Percentiles rank a stretch among this genome's conserved stretches.
Conservation (phyloP, 1,140 invertebrate species). For the Panulirus ornatus region DNA sequence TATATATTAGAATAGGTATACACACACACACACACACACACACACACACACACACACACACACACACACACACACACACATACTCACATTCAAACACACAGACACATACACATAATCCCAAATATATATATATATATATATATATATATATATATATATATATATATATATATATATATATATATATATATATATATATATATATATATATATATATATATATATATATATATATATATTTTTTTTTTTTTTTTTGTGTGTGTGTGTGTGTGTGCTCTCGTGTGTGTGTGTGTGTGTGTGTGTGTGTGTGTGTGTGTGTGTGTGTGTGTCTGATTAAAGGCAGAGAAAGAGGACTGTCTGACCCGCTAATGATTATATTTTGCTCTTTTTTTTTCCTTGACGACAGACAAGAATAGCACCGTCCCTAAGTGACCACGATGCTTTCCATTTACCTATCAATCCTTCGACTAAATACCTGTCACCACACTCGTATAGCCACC, state of each 20-base stretch:
- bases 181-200: background rate
- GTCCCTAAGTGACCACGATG: background rate
- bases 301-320: slow-evolving; percentile 31
- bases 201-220: background rate
- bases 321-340: background rate
- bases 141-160: background rate
- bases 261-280: background rate
- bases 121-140: slow-evolving; percentile 6
- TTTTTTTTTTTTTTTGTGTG: slow-evolving; percentile 2
- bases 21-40: background rate
- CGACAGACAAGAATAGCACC: background rate
- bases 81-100: background rate
- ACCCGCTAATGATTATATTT: background rate
- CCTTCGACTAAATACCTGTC: background rate
- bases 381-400: background rate
- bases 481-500: background rate
- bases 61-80: too few relatives aligned
- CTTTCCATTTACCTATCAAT: background rate
- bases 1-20: too few relatives aligned
- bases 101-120: background rate
- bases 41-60: too few relatives aligned
- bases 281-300: slow-evolving; percentile 25
- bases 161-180: background rate
- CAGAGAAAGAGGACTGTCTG: background rate
- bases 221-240: background rate